Percentiles rank a stretch among this genome's conserved stretches.
These are phyloP conservation scores for Phoxinus phoxinus DNA, from an alignment of 2,113 vertebrate species.

Conservation along the genomic window DNA sequence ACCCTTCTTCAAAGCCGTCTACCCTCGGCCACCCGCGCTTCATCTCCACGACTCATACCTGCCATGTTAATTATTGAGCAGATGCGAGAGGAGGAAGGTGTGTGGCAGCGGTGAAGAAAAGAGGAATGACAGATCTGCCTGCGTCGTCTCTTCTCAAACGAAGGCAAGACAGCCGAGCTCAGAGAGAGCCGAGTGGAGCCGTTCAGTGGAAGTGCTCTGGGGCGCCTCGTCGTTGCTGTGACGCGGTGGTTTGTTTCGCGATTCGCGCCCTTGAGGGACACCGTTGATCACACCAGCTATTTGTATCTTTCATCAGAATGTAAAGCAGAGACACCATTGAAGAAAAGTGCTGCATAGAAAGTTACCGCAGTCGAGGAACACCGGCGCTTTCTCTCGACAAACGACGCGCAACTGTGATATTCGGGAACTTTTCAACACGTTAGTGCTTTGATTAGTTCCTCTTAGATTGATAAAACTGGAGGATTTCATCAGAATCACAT, in stretches of 20 bases:
- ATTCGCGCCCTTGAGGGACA: constrained; percentile 45
- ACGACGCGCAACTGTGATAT: background rate
- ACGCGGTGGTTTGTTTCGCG: constrained; percentile 69
- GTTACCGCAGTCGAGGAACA: background rate
- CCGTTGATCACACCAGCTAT: constrained; percentile 45
- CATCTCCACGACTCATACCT: constrained; percentile 77
- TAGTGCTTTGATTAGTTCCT: background rate
- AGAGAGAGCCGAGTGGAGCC: background rate
- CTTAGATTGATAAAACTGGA: background rate
- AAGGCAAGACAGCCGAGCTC: constrained; percentile 48
- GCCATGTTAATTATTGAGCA: constrained; percentile 79
- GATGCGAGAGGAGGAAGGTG: constrained; percentile 62
- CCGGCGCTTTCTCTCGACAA: background rate
- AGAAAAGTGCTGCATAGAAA: background rate
- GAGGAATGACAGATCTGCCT: constrained; percentile 77
- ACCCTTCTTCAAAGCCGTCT: constrained; percentile 18
- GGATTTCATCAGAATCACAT: background rate
- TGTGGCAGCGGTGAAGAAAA: constrained; percentile 61
- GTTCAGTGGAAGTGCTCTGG: constrained; percentile 55
- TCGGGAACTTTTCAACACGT: background rate
- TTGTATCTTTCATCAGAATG: constrained; percentile 26
- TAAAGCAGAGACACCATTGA: background rate
- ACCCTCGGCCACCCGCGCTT: constrained; percentile 25
- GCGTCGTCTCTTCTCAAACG: constrained; percentile 71
- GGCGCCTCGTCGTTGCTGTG: constrained; percentile 77